These are phyloP conservation scores for Drosophila leonis DNA, from an alignment of 2,888 invertebrate genomes.

Conservation along the genomic window DNA sequence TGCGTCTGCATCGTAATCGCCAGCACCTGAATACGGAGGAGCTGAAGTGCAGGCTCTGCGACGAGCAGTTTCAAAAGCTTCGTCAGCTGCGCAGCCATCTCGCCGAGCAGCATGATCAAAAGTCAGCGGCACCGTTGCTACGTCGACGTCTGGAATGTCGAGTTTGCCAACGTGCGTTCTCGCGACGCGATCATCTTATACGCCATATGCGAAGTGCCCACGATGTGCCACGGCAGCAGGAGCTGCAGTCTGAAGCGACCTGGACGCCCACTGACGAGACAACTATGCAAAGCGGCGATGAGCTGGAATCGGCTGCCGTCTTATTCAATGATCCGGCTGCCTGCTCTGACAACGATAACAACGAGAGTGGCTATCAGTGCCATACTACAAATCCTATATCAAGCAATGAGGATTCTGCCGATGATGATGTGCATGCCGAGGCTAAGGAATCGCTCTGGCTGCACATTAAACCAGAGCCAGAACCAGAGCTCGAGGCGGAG, in stretches of 20 bases:
- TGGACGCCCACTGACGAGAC: conserved; percentile 45
- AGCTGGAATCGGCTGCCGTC: conserved; percentile 60
- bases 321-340: conserved; percentile 43
- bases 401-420: conserved; percentile 76
- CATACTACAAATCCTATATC: conserved; percentile 80
- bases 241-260: conserved; percentile 1
- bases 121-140: conserved; percentile 23
- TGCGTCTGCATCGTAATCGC: conserved; percentile 74
- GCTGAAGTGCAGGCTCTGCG: conserved; percentile 85
- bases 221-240: conserved; percentile 14
- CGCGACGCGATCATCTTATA: conserved; percentile 85
- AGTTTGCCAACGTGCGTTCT: conserved; percentile 86
- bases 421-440: conserved; percentile 54
- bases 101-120: conserved; percentile 64
- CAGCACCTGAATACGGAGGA: conserved; percentile 60
- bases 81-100: conserved; percentile 86
- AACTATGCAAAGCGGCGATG: conserved; percentile 61
- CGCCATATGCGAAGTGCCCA: conserved; percentile 86
- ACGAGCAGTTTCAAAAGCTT: conserved; percentile 85
- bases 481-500: conserved; percentile 17
- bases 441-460: conserved; percentile 64
- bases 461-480: conserved; percentile 69
- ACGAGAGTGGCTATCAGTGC: conserved; percentile 55
- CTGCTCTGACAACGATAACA: conserved; percentile 31
- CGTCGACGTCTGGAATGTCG: conserved; percentile 79